phyloP scores from a whole-genome alignment of 2,113 vertebrate genomes.

The Ailuropoda melanoleuca region DNA sequence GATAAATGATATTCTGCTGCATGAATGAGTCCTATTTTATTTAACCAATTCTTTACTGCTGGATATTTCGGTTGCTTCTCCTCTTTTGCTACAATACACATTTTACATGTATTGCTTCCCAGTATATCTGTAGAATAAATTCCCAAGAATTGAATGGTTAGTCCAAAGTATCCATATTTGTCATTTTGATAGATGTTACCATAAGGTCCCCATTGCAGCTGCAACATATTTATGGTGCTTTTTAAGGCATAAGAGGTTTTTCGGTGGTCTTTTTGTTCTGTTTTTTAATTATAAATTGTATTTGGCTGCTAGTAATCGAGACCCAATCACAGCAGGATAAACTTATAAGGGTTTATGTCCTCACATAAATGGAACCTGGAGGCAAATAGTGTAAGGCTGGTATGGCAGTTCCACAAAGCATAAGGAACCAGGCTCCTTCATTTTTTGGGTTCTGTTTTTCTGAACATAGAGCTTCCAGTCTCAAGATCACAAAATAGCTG shows the following conservation, averaged over 20 bases:
- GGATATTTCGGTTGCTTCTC: neutral
- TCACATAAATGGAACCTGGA: neutral
- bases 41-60: neutral
- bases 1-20: neutral
- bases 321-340: neutral
- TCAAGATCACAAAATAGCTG: neutral
- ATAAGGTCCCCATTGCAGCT: neutral
- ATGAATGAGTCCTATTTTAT: neutral
- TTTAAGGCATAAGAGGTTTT: neutral
- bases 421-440: neutral
- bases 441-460: neutral
- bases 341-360: neutral
- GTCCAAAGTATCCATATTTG: neutral
- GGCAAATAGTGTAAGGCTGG: accelerated
- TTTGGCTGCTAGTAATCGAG: neutral
- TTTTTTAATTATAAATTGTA: constrained; percentile 14
- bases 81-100: neutral
- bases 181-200: neutral
- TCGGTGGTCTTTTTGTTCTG: neutral
- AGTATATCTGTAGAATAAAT: neutral
- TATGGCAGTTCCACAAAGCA: neutral
- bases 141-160: neutral
- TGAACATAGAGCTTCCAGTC: neutral
- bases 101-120: neutral
- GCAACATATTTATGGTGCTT: neutral